phyloP scores from a whole-genome alignment of 53 echinoderm and acorn worm species.

The Echinarachnius parma region DNA sequence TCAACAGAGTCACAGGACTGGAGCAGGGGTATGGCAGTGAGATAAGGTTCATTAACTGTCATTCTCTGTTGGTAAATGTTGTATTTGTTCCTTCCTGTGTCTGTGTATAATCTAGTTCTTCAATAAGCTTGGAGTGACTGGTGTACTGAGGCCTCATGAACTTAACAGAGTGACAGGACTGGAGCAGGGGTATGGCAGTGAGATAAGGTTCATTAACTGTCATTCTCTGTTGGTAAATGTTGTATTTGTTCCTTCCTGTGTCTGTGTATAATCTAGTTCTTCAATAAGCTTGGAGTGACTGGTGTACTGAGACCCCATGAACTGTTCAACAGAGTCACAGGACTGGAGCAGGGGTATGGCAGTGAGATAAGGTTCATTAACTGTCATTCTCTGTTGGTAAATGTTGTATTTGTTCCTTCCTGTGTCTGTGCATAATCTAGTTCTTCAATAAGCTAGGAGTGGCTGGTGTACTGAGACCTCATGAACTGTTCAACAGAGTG shows the following conservation, averaged over 20 bases:
- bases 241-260: no score
- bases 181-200: constrained; percentile 60
- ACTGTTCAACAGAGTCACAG: constrained; percentile 82
- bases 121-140: constrained; percentile 65
- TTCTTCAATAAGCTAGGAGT: constrained; percentile 83
- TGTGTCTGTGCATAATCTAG: no score
- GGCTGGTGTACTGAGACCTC: constrained; percentile 66
- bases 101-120: constrained; percentile 96
- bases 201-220: no score
- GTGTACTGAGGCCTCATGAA: constrained; percentile 74
- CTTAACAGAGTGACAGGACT: constrained; percentile 79
- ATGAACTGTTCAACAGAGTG: constrained; percentile 85
- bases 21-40: constrained; percentile 64
- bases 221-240: no score
- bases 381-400: no score
- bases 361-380: no score
- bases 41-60: no score
- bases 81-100: no score
- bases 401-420: no score
- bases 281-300: constrained; percentile 68
- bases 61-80: no score
- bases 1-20: constrained; percentile 81
- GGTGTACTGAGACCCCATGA: constrained; percentile 76
- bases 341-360: constrained; percentile 63
- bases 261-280: no score